phyloP scores from a whole-genome alignment of 2,113 vertebrate genomes.

The Notiomystis cincta region DNA sequence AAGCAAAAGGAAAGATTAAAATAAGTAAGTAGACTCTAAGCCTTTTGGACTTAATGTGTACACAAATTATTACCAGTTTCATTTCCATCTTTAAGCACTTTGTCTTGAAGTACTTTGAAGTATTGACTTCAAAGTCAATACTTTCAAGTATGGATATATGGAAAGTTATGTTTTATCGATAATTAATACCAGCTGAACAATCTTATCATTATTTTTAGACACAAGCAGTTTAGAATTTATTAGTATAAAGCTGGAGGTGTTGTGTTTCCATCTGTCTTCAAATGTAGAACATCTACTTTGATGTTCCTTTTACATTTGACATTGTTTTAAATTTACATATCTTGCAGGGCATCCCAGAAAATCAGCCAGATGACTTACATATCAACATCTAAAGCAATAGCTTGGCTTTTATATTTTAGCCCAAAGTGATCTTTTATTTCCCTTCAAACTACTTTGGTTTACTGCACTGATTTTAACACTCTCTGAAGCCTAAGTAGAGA shows the following conservation, averaged over 20 bases:
- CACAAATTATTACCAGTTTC: neutral
- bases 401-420: neutral
- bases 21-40: neutral
- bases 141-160: neutral
- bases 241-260: neutral
- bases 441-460: neutral
- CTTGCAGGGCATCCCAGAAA: neutral
- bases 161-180: neutral
- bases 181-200: slow-evolving; percentile 1
- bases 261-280: neutral
- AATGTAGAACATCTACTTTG: neutral
- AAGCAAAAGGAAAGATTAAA: neutral
- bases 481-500: neutral
- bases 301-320: neutral
- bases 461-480: neutral
- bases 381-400: neutral
- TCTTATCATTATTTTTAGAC: neutral
- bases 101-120: neutral
- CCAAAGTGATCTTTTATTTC: neutral
- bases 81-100: neutral
- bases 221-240: neutral
- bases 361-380: neutral
- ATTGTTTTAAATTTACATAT: slow-evolving; percentile 12
- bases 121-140: neutral
- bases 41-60: neutral